A percentile compares a stretch with the other conserved stretches of the same genome.
Evolutionary conservation across 2,888 invertebrate species (phyloP).

Genomic region (Trilocha varians): DNA sequence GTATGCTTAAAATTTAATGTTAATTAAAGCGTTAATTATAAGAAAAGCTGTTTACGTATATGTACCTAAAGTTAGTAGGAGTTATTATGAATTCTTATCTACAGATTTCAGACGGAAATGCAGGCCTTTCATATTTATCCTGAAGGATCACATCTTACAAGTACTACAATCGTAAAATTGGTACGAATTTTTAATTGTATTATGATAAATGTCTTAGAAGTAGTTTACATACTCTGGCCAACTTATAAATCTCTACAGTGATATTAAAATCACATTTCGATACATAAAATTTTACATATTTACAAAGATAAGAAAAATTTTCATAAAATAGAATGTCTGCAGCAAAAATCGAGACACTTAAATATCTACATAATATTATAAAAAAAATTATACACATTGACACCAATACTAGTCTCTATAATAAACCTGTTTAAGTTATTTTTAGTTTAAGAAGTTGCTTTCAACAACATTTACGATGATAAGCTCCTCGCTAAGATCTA

Average conservation of each 20-base stretch:
- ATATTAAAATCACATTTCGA: constrained; percentile 35
- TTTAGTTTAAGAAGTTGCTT: neutral
- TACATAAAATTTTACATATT: constrained; percentile 52
- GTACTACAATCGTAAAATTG: too few species aligned
- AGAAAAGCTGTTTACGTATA: neutral
- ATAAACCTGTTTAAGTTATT: neutral
- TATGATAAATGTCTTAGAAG: neutral
- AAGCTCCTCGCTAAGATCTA: neutral
- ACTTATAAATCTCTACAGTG: constrained; percentile 3
- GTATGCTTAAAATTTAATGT: neutral
- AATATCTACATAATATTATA: neutral
- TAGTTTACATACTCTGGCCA: neutral
- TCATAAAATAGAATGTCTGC: constrained; percentile 36
- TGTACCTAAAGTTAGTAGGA: neutral
- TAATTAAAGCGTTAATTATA: neutral
- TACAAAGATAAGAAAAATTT: constrained; percentile 38
- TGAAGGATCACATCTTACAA: too few species aligned
- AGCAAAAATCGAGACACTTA: constrained; percentile 12
- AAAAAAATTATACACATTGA: neutral
- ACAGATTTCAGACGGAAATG: too few species aligned
- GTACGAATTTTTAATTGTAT: neutral
- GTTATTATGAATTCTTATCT: too few species aligned
- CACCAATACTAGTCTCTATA: neutral
- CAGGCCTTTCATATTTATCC: too few species aligned
- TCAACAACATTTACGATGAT: neutral